A percentile compares a stretch with the other conserved stretches of the same genome.
Evolutionary conservation across 2,797 vertebrate genomes (phyloP).

Genomic region (Protonibea diacanthus): DNA sequence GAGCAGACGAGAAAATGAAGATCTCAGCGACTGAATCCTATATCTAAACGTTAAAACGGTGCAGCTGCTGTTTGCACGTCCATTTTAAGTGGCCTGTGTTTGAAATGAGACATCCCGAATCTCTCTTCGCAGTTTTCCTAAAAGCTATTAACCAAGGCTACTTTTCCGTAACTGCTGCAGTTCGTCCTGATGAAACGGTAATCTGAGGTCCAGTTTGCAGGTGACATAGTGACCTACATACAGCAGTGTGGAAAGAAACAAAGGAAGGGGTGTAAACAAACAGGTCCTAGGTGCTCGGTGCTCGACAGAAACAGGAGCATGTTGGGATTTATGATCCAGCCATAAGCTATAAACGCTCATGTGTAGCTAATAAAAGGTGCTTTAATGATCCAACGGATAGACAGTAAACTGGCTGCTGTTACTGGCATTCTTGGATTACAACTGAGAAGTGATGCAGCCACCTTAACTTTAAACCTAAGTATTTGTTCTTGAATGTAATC

Average conservation of each 20-base stretch:
- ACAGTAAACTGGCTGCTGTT: constrained; percentile 1
- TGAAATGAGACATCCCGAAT: background rate
- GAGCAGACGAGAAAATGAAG: background rate
- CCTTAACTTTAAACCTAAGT: constrained; percentile 2
- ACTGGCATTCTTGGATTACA: constrained; percentile 32
- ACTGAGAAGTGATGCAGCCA: constrained; percentile 27
- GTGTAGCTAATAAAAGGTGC: background rate
- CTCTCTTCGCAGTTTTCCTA: background rate
- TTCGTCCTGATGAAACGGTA: background rate
- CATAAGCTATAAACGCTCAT: background rate
- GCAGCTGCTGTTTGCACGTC: background rate
- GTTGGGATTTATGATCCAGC: background rate
- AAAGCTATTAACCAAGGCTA: background rate
- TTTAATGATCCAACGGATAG: constrained; percentile 17
- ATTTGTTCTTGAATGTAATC: constrained; percentile 45
- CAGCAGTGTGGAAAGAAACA: background rate
- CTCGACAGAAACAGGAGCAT: background rate
- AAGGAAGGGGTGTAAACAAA: constrained; percentile 1
- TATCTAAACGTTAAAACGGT: background rate
- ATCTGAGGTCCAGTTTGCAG: rapidly evolving
- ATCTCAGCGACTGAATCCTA: background rate
- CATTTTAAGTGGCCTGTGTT: background rate
- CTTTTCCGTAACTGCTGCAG: background rate
- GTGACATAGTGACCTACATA: constrained; percentile 42
- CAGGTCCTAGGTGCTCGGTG: background rate